These are phyloP conservation scores for Cirrhinus mrigala DNA, from an alignment of 2,797 vertebrate species.

Conservation along the genomic window DNA sequence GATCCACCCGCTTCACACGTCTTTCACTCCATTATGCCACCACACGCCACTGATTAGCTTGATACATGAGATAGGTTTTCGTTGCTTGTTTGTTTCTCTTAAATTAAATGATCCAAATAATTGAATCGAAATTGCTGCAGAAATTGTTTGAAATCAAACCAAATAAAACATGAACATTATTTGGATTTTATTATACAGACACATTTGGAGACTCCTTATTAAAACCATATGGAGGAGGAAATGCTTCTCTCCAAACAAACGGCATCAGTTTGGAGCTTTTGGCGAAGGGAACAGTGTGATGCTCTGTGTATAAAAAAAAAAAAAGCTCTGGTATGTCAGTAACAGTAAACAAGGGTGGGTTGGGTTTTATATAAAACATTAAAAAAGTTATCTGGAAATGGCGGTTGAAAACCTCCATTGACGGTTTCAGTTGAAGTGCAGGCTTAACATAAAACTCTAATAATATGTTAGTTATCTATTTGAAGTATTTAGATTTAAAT, in stretches of 20 bases:
- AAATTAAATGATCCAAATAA: slow-evolving; percentile 5
- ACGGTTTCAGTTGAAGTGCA: background rate
- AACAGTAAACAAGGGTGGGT: slow-evolving; percentile 36
- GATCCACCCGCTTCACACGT: no score
- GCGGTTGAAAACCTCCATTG: background rate
- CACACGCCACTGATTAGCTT: background rate
- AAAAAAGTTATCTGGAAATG: slow-evolving; percentile 1
- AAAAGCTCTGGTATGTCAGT: slow-evolving; percentile 13
- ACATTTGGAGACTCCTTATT: slow-evolving; percentile 19
- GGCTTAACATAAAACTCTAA: background rate
- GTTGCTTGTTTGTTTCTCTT: slow-evolving; percentile 7
- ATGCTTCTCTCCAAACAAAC: slow-evolving; percentile 25
- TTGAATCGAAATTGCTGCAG: background rate
- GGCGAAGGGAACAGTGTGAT: slow-evolving; percentile 1
- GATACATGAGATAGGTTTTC: background rate
- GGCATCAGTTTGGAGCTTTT: slow-evolving; percentile 4
- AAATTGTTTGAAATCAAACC: background rate
- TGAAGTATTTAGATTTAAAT: background rate
- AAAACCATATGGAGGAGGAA: slow-evolving; percentile 39
- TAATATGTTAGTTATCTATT: background rate
- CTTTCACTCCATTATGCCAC: no score
- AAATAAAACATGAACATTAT: slow-evolving; percentile 13
- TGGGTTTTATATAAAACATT: background rate
- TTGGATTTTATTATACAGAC: slow-evolving; percentile 18
- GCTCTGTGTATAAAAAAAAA: background rate